These are phyloP conservation scores for Ophion obscuratus DNA, from an alignment of 2,888 invertebrate genomes.

Conservation along the genomic window DNA sequence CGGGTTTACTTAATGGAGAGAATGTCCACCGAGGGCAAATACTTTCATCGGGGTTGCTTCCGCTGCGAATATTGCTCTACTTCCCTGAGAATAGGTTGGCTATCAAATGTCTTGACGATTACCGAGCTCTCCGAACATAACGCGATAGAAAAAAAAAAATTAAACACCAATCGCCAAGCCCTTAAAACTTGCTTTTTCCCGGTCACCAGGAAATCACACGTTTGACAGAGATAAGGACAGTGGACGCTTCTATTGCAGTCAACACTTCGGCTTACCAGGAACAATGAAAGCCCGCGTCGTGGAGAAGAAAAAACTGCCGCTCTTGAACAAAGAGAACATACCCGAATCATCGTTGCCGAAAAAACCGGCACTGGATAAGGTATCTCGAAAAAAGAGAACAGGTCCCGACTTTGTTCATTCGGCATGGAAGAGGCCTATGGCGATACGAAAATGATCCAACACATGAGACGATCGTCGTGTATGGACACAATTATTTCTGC, in stretches of 20 bases:
- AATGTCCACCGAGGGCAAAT: slow-evolving; percentile 94
- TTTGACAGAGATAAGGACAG: slow-evolving; percentile 82
- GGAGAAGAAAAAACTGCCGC: slow-evolving; percentile 79
- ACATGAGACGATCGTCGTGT: no score
- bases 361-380: slow-evolving; percentile 84
- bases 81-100: slow-evolving; percentile 90
- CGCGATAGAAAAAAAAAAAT: neutral
- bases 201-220: slow-evolving; percentile 80
- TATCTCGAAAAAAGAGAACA: slow-evolving; percentile 68
- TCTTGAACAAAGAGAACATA: slow-evolving; percentile 82
- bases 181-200: neutral
- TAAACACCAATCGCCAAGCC: neutral
- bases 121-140: neutral
- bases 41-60: slow-evolving; percentile 97
- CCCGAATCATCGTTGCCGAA: slow-evolving; percentile 81
- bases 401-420: no score
- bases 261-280: slow-evolving; percentile 89
- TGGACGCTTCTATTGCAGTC: slow-evolving; percentile 90
- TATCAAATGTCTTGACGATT: slow-evolving; percentile 1
- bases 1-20: slow-evolving; percentile 97
- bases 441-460: neutral
- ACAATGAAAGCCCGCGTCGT: slow-evolving; percentile 80
- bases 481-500: slow-evolving; percentile 10
- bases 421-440: no score
- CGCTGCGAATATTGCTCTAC: slow-evolving; percentile 96